A percentile compares a stretch with the other conserved stretches of the same genome.
Conservation (phyloP, 2,888 invertebrate species). For the Gandaritis pyraliata region DNA sequence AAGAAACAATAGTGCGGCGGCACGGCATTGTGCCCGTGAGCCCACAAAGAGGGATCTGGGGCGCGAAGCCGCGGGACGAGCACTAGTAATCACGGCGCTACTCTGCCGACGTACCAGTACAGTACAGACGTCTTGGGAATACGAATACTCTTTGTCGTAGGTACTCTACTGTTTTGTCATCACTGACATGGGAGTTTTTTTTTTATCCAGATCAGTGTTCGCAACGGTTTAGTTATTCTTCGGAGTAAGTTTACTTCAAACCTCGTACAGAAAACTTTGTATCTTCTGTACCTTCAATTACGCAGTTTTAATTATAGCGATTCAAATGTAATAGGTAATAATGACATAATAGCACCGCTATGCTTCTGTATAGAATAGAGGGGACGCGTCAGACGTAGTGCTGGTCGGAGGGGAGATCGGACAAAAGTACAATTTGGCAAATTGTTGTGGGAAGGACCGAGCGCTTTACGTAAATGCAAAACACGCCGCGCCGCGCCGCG, state of each 20-base stretch:
- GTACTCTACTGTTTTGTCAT: background rate
- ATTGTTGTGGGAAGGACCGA: slow-evolving; percentile 3
- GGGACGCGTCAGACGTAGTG: background rate
- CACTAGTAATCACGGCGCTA: slow-evolving; percentile 13
- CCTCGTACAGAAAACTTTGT: too few relatives aligned
- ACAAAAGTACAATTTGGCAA: background rate
- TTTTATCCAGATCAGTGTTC: too few relatives aligned
- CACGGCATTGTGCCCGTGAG: slow-evolving; percentile 42
- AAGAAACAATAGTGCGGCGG: slow-evolving; percentile 49
- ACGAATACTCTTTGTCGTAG: slow-evolving; percentile 3
- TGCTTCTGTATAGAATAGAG: background rate
- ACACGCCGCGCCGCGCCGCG: background rate
- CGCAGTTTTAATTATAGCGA: background rate
- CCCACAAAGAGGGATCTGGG: slow-evolving; percentile 39
- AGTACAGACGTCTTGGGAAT: slow-evolving; percentile 8
- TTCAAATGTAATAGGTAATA: background rate
- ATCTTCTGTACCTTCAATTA: too few relatives aligned
- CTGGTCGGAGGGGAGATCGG: background rate
- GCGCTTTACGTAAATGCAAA: slow-evolving; percentile 1
- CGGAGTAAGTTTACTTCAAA: too few relatives aligned
- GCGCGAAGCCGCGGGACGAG: slow-evolving; percentile 38
- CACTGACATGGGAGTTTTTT: background rate
- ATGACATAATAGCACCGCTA: background rate
- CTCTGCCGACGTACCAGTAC: background rate
- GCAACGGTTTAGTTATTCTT: too few relatives aligned